A percentile compares a stretch with the other conserved stretches of the same genome.
These are phyloP conservation scores for Falcunculus frontatus DNA, from an alignment of 2,113 vertebrate genomes.

Conservation along the genomic window DNA sequence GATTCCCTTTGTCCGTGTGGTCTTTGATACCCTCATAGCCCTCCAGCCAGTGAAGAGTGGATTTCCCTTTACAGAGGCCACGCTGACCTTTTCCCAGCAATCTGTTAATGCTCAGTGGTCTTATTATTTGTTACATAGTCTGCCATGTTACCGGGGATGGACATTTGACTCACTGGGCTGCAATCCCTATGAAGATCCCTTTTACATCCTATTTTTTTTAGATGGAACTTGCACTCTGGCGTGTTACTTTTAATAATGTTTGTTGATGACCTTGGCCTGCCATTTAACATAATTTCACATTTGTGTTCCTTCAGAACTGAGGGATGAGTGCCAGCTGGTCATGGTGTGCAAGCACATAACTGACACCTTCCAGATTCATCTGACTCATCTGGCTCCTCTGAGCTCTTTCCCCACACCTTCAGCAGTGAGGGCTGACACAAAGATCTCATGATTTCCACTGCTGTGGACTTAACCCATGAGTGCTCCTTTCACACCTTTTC, in stretches of 20 bases:
- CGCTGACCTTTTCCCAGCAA: background rate
- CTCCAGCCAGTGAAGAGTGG: background rate
- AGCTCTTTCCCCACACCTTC: background rate
- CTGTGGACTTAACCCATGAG: fast-evolving
- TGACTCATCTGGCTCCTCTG: background rate
- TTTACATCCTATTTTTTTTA: background rate
- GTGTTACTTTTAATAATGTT: background rate
- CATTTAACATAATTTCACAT: background rate
- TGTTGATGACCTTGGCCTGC: background rate
- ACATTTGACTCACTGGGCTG: background rate
- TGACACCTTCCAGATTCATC: background rate
- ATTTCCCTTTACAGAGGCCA: background rate
- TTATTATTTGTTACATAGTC: background rate
- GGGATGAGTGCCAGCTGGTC: background rate
- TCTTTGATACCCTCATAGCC: background rate
- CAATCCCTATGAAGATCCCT: background rate
- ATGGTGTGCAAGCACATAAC: background rate
- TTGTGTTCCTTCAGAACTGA: background rate
- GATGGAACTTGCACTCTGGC: background rate
- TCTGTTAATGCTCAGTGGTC: background rate
- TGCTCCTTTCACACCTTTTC: background rate
- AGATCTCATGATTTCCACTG: background rate
- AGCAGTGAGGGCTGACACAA: background rate
- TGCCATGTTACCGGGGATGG: background rate
- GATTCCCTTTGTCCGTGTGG: background rate